Conservation (phyloP, 2,888 invertebrate genomes). For the Parnassius smintheus region DNA sequence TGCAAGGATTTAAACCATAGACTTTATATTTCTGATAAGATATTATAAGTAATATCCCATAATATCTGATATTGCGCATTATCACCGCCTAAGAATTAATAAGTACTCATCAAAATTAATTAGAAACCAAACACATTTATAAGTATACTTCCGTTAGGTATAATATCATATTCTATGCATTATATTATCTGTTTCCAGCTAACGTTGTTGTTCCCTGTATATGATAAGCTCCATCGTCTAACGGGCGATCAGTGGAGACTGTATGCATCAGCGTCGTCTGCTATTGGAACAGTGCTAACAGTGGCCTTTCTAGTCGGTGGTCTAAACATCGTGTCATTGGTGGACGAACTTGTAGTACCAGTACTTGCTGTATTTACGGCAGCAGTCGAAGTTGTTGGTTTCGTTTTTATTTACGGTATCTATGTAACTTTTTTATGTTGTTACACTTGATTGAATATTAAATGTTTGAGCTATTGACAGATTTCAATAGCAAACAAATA, state of each 20-base stretch:
- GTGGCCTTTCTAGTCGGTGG: constrained; percentile 63
- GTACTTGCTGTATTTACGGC: constrained; percentile 61
- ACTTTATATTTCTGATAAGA: too few species aligned
- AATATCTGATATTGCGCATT: too few species aligned
- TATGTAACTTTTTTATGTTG: background rate
- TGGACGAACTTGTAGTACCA: constrained; percentile 66
- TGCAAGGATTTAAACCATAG: too few species aligned
- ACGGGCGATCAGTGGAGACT: constrained; percentile 69
- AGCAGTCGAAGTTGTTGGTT: constrained; percentile 64
- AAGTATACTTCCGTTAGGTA: too few species aligned
- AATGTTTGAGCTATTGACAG: too few species aligned
- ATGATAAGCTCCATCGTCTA: constrained; percentile 64
- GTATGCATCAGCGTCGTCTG: constrained; percentile 63
- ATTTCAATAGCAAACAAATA: too few species aligned
- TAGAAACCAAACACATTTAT: too few species aligned
- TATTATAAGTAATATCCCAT: too few species aligned
- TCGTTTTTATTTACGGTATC: constrained; percentile 72
- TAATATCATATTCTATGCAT: too few species aligned
- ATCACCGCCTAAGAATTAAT: too few species aligned
- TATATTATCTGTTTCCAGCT: constrained; percentile 51
- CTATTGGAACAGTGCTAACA: constrained; percentile 64
- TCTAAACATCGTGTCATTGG: constrained; percentile 52
- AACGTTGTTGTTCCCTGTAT: constrained; percentile 66
- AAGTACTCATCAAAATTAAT: too few species aligned
- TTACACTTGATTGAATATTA: too few species aligned